Evolutionary conservation across 2,797 vertebrate species (phyloP).

Genomic region (Gobionotothen gibberifrons): DNA sequence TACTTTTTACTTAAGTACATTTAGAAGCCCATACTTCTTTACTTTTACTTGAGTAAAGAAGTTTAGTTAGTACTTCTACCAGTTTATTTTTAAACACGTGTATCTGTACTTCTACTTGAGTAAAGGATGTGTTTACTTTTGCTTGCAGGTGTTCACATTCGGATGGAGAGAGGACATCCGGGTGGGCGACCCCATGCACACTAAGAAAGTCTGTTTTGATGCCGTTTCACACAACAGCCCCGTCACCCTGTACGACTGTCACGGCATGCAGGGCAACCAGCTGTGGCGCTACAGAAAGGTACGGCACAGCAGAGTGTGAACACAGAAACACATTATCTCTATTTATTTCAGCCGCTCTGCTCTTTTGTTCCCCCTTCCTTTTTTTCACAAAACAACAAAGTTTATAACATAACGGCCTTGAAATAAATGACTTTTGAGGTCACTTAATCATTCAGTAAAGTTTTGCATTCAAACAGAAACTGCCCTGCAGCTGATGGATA

Average conservation of each 20-base stretch:
- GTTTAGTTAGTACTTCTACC: too few relatives aligned
- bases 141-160: conserved; percentile 90
- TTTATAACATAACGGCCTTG: background rate
- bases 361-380: background rate
- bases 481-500: conserved; percentile 6
- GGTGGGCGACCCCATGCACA: conserved; percentile 93
- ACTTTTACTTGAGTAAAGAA: too few relatives aligned
- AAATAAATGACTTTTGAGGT: conserved; percentile 5
- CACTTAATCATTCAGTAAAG: background rate
- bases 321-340: background rate
- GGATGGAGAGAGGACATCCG: conserved; percentile 96
- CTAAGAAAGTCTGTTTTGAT: conserved; percentile 96
- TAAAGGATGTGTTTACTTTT: too few relatives aligned
- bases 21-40: too few relatives aligned
- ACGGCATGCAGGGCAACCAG: conserved; percentile 98
- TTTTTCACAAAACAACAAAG: background rate
- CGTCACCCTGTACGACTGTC: conserved; percentile 95
- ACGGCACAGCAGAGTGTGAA: background rate
- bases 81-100: too few relatives aligned
- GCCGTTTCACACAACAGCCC: conserved; percentile 93
- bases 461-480: background rate
- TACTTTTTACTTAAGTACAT: too few relatives aligned
- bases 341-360: background rate
- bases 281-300: conserved; percentile 95
- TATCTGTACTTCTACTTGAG: too few relatives aligned